Evolutionary conservation across 2,888 invertebrate genomes (phyloP), one percentile per base, ranked within the genome.

Genomic region (Geotrupes spiniger): DNA sequence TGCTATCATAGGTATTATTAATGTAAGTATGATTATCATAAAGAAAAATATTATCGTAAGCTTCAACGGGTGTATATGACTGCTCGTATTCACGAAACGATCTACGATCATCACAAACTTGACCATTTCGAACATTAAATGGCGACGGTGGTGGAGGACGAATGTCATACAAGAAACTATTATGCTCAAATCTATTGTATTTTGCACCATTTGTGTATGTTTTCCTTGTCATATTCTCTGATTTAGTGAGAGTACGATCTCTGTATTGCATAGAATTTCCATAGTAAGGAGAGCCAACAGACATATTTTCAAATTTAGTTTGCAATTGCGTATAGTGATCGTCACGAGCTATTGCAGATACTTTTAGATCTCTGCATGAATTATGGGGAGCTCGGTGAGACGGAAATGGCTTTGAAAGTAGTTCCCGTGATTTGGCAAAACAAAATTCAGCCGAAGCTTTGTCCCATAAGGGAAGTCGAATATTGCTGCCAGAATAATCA

Each of bases 361-460:
- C 60, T 43, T 63, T 62, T 16, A 73, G 59, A 53, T 71, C 70
- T 6, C 70, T 63, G 49, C 70, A 72, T 2, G 72, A 73, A 51
- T 68, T 68, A 53, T 71, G 69, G 9, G 65, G 62, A 6, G 63
- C 61, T 36, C 57, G 62, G 4, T 65, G 60, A 21, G 64, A 59
- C 21, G 71, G 50, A 57, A 75, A 73, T 1, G 84, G 83, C 40
- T 82, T 80, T 27, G 82, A 80, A 1, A 85, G 70, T 9, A 86
- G 72, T 65, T 85, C 85, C 3, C 84, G 79, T 0, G 85, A 85
- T 62, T 84, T 84, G 27, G 85, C 84, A 62, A 86, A 85, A 64
- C 83, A 84, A 64, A 84, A 85, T 68, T 85, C 85, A 0, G 84
- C 84, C 8, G 82, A 83, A n/a, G 84, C 83, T 66, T 83, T 83